Evolutionary conservation across 2,797 vertebrate species (phyloP), one percentile per base, ranked within the genome.

Genomic region (Gephyroberyx darwinii): DNA sequence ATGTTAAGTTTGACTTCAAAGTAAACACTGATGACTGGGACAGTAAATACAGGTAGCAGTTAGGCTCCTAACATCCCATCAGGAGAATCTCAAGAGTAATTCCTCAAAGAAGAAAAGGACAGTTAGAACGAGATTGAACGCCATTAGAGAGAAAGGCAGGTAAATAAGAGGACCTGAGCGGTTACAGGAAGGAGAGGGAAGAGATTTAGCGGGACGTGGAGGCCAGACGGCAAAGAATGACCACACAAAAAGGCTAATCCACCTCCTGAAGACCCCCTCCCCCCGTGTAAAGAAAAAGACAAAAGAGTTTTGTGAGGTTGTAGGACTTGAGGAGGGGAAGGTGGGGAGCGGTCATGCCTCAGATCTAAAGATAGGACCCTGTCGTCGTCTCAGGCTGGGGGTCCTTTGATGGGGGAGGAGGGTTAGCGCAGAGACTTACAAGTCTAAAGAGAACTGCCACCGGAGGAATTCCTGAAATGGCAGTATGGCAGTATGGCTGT

Each of bases 1-100:
- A 91, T 84, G 88, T 78, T 26, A 81, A 72, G 86, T 75, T 71
- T 53, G 19, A 71, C 86, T 90, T 91, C 90, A 93, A 89, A 92
- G 91, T 73, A 84, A 84, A 75, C 77, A 80, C 51, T 68, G 75
- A 81, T 87, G 81, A 89, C 81, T 78, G 30, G 75, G 37, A 84
- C 63, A 55, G 71, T 86, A 90, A 91, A 90, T 66, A 62, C 4
- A 54, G 59, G 65, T 4, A 16, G 50, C 65, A 56, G 70, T 70
- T 83, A 70, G 70, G 68, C 60, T 64, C 71, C 59, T 35, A 35
- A 64, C 56, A 52, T 37, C 45, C 45, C 57, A 56, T 67, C 33
- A 51, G 41, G 64, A 56, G 55, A 74, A 78, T 66, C 65, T 77
- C 58, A 51, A 63, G 63, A 53, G 67, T 59, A 52, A 70, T 52